Conservation (phyloP, 2,113 vertebrate genomes). For the Willisornis vidua region DNA sequence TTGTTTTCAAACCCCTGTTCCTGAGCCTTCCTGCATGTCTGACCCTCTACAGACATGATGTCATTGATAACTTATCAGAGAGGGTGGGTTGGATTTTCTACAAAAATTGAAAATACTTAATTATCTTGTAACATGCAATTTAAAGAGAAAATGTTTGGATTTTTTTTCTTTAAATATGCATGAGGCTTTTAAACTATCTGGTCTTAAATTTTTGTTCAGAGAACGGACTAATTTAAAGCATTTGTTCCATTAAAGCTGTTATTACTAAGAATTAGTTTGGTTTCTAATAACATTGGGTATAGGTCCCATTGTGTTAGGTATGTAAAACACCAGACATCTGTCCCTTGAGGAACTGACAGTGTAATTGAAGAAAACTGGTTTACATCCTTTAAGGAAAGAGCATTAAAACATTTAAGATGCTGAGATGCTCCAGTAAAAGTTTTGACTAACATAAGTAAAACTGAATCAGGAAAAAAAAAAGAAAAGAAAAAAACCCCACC, state of each 20-base stretch:
- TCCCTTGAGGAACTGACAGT: not conserved
- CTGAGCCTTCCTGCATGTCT: not conserved
- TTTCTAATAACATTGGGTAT: not conserved
- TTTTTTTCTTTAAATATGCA: not conserved
- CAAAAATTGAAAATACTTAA: not conserved
- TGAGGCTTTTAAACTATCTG: not conserved
- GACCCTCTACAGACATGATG: not conserved
- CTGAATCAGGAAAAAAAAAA: not conserved
- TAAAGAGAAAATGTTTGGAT: not conserved
- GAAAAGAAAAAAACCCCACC: not conserved
- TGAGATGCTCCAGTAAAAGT: not conserved
- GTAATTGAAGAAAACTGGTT: conserved; percentile 17
- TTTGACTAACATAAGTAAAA: not conserved
- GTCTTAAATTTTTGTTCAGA: not conserved
- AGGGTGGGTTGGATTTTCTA: not conserved
- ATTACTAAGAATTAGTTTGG: not conserved
- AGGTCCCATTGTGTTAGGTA: not conserved
- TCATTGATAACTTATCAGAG: not conserved
- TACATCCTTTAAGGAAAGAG: not conserved
- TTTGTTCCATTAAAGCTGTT: not conserved
- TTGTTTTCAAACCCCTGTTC: not conserved
- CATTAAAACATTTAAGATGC: not conserved
- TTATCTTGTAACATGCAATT: not conserved
- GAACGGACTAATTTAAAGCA: not conserved
- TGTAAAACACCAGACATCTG: conserved; percentile 13